These are phyloP conservation scores for Alethe diademata DNA, from an alignment of 2,113 vertebrate species.

Conservation along the genomic window DNA sequence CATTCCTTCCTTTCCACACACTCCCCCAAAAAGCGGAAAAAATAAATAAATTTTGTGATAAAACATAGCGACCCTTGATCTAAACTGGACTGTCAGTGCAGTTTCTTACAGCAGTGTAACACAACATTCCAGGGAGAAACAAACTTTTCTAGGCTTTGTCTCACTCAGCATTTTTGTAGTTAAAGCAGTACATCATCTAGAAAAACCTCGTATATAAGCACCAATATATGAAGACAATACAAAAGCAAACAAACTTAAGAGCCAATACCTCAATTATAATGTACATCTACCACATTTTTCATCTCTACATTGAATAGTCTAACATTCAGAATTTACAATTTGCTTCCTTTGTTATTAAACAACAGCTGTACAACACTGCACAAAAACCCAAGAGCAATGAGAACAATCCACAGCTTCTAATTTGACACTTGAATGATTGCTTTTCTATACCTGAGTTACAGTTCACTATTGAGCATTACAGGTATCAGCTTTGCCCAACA, in stretches of 20 bases:
- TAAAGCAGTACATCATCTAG: not conserved
- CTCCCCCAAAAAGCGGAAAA: not conserved
- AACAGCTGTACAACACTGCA: not conserved
- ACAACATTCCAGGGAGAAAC: not conserved
- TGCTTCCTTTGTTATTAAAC: not conserved
- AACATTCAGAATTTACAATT: not conserved
- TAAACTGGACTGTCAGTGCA: not conserved
- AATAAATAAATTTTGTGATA: not conserved
- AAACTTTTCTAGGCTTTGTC: not conserved
- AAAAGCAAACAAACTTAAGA: not conserved
- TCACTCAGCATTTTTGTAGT: not conserved
- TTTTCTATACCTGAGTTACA: not conserved
- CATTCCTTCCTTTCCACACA: not conserved
- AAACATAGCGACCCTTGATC: not conserved
- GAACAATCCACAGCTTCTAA: not conserved
- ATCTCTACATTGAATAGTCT: not conserved
- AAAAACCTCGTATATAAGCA: not conserved
- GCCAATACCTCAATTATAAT: not conserved
- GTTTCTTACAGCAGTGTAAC: not conserved
- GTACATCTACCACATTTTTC: not conserved
- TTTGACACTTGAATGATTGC: not conserved
- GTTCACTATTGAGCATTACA: not conserved
- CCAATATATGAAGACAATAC: not conserved
- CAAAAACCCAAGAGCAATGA: not conserved
- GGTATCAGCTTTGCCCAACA: not conserved